Conservation (phyloP, 2,113 vertebrate species). For the Mustela lutreola region DNA sequence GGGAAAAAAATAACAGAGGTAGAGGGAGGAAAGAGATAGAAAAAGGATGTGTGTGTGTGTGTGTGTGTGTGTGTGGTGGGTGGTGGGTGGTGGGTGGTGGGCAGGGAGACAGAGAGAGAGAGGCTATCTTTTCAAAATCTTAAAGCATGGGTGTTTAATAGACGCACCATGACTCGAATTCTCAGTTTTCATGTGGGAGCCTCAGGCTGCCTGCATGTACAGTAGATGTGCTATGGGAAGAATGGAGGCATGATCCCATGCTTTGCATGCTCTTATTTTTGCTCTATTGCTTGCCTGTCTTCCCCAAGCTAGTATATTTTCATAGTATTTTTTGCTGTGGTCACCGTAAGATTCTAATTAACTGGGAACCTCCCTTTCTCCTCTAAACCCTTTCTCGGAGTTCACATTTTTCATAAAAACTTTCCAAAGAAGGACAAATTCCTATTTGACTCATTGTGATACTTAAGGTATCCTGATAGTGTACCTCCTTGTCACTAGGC, state of each 20-base stretch:
- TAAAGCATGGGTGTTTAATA: neutral
- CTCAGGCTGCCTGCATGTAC: neutral
- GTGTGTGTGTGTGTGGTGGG: neutral
- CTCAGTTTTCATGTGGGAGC: neutral
- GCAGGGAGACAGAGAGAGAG: neutral
- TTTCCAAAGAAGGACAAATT: neutral
- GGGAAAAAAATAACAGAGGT: neutral
- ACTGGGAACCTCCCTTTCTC: neutral
- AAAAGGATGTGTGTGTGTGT: too few species aligned
- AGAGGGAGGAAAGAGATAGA: neutral
- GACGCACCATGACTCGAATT: neutral
- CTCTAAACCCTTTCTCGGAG: neutral
- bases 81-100: neutral
- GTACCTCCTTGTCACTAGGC: neutral
- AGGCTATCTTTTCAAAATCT: neutral
- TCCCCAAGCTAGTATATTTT: neutral
- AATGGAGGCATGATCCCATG: neutral
- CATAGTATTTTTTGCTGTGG: neutral
- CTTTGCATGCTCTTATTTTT: neutral
- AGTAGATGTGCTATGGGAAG: neutral
- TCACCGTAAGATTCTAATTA: neutral
- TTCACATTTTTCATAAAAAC: neutral
- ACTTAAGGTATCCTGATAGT: neutral
- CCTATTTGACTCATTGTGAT: neutral
- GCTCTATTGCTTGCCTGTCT: neutral